Evolutionary conservation across 1,140 invertebrate species (phyloP), one percentile per base, ranked within the genome.

Genomic region (Anastrepha ludens): DNA sequence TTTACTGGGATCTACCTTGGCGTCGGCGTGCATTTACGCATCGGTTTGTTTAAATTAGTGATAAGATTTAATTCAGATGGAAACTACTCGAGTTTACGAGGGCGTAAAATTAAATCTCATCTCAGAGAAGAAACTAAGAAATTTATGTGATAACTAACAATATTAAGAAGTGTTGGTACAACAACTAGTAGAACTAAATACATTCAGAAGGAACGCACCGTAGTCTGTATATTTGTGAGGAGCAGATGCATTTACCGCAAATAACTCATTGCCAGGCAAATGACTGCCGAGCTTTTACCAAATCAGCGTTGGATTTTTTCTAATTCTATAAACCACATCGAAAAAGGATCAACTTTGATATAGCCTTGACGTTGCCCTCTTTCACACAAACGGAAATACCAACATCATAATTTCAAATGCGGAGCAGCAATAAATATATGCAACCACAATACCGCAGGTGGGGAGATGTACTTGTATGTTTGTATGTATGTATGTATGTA

Each of bases 381-480:
- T 55, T 55, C 6, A 6, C 3, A 55, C 11, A 74, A 15, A 74
- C 41, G 41, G 41, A 74, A 44, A 74, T 41, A 74, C 67, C 67
- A 74, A 74, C 67, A 74, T 74, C 67, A 74, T 74, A 74, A 47
- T 41, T 74, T 74, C 67, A 74, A 74, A 74, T 74, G 67, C 13
- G 41, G 17, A 15, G 13, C 11, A 2, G 67, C 29, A 41, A 39
- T 39, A 11, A 29, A 29, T 29, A 11, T 39, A 29, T 67, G 70
- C n/a, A 11, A 74, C 70, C 70, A 6, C 70, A 74, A n/a, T 41
- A 55, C 60, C 17, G 17, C 60, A 62, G 60, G 15, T 62, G 60
- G 60, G 13, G 15, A 17, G 60, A n/a, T 17, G 15, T 58, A 58
- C 7, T 20, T 13, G 39, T 20, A 41, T 20, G n/a, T n/a, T n/a